phyloP scores from a whole-genome alignment of 2,113 vertebrate species.

The Pardalotus punctatus region DNA sequence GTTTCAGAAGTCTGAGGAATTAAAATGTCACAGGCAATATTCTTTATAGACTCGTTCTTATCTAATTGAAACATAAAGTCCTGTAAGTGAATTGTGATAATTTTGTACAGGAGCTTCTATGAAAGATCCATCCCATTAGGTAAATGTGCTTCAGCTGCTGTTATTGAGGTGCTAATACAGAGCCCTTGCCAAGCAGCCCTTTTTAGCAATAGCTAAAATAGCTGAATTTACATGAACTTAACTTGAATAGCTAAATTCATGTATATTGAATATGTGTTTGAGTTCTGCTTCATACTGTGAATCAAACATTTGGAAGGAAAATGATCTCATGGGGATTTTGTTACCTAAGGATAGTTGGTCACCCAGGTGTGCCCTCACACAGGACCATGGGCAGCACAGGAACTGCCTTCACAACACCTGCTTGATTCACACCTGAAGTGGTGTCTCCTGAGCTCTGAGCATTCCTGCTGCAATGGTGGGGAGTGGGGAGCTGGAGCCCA shows the following conservation, averaged over 20 bases:
- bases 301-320: not conserved
- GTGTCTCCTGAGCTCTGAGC: accelerated
- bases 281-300: not conserved
- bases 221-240: not conserved
- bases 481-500: not conserved
- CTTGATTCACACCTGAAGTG: not conserved
- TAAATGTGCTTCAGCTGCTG: constrained; percentile 65
- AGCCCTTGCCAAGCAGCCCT: constrained; percentile 58
- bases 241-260: not conserved
- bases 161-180: constrained; percentile 55
- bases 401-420: accelerated
- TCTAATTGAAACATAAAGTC: constrained; percentile 41
- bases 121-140: constrained; percentile 58
- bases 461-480: not conserved
- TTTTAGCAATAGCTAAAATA: constrained; percentile 38
- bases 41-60: constrained; percentile 59
- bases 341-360: not conserved
- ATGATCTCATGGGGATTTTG: not conserved
- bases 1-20: constrained; percentile 11
- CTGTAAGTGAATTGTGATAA: constrained; percentile 60
- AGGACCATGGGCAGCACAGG: not conserved
- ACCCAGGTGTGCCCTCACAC: not conserved
- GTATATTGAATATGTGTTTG: constrained; percentile 2
- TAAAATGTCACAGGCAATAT: constrained; percentile 3
- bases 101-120: constrained; percentile 51